These are phyloP conservation scores for Macroteleia sp. DNA, from an alignment of 2,888 invertebrate species.

Conservation along the genomic window DNA sequence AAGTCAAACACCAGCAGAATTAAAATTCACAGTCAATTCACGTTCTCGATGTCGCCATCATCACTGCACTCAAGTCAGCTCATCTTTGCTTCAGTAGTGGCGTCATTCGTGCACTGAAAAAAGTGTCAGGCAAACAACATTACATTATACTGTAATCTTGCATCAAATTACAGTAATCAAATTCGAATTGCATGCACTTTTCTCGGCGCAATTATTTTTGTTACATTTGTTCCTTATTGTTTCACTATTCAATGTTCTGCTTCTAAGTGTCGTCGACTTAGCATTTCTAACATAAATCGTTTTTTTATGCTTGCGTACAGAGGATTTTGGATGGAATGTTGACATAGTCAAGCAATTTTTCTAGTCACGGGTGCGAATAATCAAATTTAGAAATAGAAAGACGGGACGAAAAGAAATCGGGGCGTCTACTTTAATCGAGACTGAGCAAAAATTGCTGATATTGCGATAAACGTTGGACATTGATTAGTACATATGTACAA, in stretches of 20 bases:
- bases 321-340: constrained; percentile 62
- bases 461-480: constrained; percentile 27
- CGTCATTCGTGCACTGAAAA: constrained; percentile 10
- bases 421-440: constrained; percentile 37
- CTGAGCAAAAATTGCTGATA: constrained; percentile 25
- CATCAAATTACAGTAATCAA: no score
- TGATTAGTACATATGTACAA: constrained; percentile 22
- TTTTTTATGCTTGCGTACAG: constrained; percentile 61
- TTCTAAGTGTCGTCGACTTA: constrained; percentile 35
- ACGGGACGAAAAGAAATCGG: constrained; percentile 21
- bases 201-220: constrained; percentile 9
- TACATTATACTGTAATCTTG: no score
- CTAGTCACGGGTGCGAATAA: constrained; percentile 37
- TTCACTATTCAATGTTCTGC: constrained; percentile 32
- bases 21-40: constrained; percentile 27
- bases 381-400: constrained; percentile 1
- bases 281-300: constrained; percentile 51
- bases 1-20: constrained; percentile 5
- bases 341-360: constrained; percentile 33
- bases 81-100: constrained; percentile 27
- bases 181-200: not conserved
- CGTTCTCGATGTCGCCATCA: constrained; percentile 16
- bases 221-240: not conserved
- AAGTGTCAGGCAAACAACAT: no score
- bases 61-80: constrained; percentile 25